Evolutionary conservation across 2,888 invertebrate genomes (phyloP).

Genomic region (Cataglyphis cursor): DNA sequence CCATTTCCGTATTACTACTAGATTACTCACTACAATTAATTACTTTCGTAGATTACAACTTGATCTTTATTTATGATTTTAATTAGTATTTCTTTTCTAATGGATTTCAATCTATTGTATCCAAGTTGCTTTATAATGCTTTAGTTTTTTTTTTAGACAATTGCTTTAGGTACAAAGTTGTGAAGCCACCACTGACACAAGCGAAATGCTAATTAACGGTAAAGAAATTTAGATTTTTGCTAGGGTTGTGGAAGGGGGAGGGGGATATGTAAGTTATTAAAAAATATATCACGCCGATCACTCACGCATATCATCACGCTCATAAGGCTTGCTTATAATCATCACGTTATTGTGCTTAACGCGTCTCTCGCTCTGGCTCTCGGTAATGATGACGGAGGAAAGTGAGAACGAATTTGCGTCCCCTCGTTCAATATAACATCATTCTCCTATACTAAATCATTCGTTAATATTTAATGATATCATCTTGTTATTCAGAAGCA

Average conservation of each 20-base stretch:
- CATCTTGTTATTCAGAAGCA: neutral
- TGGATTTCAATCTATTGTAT: conserved; percentile 9
- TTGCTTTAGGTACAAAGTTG: conserved; percentile 16
- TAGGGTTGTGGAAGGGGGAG: neutral
- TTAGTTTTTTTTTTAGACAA: conserved; percentile 5
- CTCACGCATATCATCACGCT: conserved; percentile 48
- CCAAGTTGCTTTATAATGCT: neutral
- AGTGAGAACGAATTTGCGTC: conserved; percentile 40
- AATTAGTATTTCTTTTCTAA: neutral
- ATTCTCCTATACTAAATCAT: neutral
- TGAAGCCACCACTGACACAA: conserved; percentile 19
- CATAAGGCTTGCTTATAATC: conserved; percentile 47
- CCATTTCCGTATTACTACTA: neutral
- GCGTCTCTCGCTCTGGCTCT: conserved; percentile 40
- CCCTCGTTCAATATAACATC: neutral
- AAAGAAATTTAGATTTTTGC: neutral
- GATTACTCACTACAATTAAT: neutral
- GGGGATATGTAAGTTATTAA: conserved; percentile 21
- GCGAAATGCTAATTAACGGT: neutral
- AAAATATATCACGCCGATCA: conserved; percentile 39
- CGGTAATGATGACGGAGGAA: conserved; percentile 41
- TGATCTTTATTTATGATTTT: conserved; percentile 4
- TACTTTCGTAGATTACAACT: neutral
- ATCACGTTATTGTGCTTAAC: conserved; percentile 53
- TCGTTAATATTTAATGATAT: neutral